phyloP scores from a whole-genome alignment of 2,888 invertebrate genomes.

The Pseudococcus longispinus region DNA sequence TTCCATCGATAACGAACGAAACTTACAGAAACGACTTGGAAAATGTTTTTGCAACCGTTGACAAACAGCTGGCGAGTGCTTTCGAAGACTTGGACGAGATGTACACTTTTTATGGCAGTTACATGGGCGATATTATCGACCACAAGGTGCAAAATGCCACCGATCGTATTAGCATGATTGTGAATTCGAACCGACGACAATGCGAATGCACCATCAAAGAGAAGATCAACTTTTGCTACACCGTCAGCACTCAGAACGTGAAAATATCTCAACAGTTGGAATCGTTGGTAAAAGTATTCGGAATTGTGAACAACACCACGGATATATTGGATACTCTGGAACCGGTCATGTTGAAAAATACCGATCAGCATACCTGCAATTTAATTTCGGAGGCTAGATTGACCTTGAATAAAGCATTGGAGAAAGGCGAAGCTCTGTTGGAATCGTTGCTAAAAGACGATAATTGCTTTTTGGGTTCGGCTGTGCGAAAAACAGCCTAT shows the following conservation, averaged over 20 bases:
- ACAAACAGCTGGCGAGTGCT: not conserved
- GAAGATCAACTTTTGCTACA: constrained; percentile 45
- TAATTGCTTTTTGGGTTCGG: constrained; percentile 29
- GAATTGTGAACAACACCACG: not conserved
- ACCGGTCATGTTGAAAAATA: not conserved
- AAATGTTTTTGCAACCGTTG: not conserved
- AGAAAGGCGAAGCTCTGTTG: not conserved
- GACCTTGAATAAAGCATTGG: not conserved
- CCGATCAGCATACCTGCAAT: not conserved
- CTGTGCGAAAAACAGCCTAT: not conserved
- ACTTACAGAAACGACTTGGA: not conserved
- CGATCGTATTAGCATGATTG: constrained; percentile 24
- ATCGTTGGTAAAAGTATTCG: not conserved
- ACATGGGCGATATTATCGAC: constrained; percentile 31
- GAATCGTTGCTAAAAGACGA: not conserved
- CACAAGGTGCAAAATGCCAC: constrained; percentile 47
- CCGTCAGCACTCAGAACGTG: constrained; percentile 38
- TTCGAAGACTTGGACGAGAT: constrained; percentile 27
- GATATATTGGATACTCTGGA: constrained; percentile 36
- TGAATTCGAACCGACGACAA: constrained; percentile 41
- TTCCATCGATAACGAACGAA: not conserved
- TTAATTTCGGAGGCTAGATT: constrained; percentile 4
- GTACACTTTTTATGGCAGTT: constrained; percentile 43
- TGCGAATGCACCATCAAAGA: constrained; percentile 9
- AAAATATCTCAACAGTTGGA: constrained; percentile 27